phyloP scores from a whole-genome alignment of 30 jellyfish, hydroid and myxozoan genomes.

The Aurelia coerulea region DNA sequence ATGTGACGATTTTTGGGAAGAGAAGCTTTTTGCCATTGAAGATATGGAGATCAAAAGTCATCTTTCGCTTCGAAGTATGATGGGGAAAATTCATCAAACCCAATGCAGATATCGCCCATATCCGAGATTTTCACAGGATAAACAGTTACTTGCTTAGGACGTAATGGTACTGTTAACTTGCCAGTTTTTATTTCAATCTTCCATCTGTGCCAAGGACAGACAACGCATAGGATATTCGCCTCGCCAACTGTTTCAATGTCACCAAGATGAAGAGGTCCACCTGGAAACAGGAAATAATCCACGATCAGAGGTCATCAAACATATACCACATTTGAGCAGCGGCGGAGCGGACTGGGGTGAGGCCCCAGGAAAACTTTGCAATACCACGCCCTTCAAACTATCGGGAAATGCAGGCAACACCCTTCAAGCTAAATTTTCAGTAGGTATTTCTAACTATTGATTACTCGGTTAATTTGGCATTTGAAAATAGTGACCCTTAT shows the following conservation, averaged over 20 bases:
- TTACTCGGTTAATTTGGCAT: too few species aligned
- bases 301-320: neutral
- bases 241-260: slow-evolving; percentile 84
- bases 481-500: too few species aligned
- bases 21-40: too few species aligned
- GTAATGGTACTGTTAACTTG: slow-evolving; percentile 61
- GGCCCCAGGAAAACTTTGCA: neutral
- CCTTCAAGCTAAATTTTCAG: neutral
- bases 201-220: slow-evolving; percentile 98
- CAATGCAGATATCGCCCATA: slow-evolving; percentile 67
- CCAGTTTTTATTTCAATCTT: slow-evolving; percentile 80
- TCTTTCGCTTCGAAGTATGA: slow-evolving; percentile 34
- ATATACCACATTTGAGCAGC: neutral
- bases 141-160: slow-evolving; percentile 43
- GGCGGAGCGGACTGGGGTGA: neutral
- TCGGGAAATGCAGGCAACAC: neutral
- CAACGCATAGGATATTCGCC: slow-evolving; percentile 73
- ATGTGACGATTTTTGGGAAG: too few species aligned
- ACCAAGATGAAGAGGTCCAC: slow-evolving; percentile 97
- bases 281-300: slow-evolving; percentile 18
- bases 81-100: slow-evolving; percentile 68
- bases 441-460: neutral
- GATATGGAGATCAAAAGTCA: slow-evolving; percentile 13
- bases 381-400: neutral
- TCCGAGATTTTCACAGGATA: slow-evolving; percentile 74